Conservation (phyloP, 1,140 invertebrate species). For the Drosophila funebris region DNA sequence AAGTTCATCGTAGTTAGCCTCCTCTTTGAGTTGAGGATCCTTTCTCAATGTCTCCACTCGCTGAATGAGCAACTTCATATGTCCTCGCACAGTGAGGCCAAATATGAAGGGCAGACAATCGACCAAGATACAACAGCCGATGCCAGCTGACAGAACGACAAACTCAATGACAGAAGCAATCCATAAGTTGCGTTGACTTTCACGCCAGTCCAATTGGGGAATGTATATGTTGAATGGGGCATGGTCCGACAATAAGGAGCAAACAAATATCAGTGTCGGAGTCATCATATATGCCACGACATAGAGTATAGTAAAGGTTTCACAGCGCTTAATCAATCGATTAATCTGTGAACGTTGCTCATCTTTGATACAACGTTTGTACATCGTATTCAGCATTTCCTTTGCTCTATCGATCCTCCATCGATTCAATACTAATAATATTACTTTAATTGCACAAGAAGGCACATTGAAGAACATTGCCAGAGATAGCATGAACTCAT, state of each 20-base stretch:
- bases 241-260: neutral
- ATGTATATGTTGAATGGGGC: conserved; percentile 45
- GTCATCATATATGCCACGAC: conserved; percentile 13
- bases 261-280: neutral
- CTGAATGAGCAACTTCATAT: conserved; percentile 28
- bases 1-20: conserved; percentile 28
- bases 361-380: conserved; percentile 14
- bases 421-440: neutral
- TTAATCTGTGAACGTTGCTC: conserved; percentile 32
- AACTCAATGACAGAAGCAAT: conserved; percentile 18
- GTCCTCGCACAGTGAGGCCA: conserved; percentile 26
- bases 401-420: conserved; percentile 31
- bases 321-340: conserved; percentile 21
- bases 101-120: conserved; percentile 41
- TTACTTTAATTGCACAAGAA: conserved; percentile 4
- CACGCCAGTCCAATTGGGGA: conserved; percentile 45
- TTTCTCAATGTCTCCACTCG: conserved; percentile 29
- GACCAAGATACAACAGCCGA: conserved; percentile 2
- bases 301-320: conserved; percentile 7
- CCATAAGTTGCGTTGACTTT: conserved; percentile 31
- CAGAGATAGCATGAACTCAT: conserved; percentile 34
- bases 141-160: neutral
- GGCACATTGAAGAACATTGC: conserved; percentile 44
- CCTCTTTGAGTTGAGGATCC: neutral
- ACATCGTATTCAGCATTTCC: conserved; percentile 22